These are phyloP conservation scores for Cephonodes hylas DNA, from an alignment of 2,888 invertebrate genomes.

Conservation along the genomic window DNA sequence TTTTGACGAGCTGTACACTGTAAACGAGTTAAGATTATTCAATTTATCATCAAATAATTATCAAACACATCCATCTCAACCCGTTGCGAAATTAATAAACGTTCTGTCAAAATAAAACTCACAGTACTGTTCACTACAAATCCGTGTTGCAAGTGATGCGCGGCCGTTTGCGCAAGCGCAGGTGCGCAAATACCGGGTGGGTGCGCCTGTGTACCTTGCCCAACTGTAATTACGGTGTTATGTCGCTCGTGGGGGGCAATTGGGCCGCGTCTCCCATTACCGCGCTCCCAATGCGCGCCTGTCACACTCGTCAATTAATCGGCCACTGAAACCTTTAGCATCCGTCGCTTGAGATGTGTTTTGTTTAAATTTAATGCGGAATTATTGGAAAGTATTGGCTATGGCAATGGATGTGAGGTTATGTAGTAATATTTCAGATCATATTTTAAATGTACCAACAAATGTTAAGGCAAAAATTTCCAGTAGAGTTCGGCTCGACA, in stretches of 20 bases:
- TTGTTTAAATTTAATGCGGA: background rate
- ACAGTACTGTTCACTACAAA: background rate
- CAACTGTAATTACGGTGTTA: background rate
- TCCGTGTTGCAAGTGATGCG: constrained; percentile 21
- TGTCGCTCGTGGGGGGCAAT: background rate
- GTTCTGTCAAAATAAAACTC: too few relatives aligned
- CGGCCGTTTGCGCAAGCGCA: constrained; percentile 26
- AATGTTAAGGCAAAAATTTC: too few relatives aligned
- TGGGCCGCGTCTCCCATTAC: background rate
- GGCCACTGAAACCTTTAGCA: background rate
- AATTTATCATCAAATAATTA: too few relatives aligned
- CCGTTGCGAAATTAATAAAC: too few relatives aligned
- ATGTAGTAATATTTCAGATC: too few relatives aligned
- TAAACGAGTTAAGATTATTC: too few relatives aligned
- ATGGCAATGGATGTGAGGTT: background rate
- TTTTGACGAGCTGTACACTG: too few relatives aligned
- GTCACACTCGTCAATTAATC: background rate
- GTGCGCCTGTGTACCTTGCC: too few relatives aligned
- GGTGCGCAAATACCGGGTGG: constrained; percentile 30
- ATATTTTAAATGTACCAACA: too few relatives aligned
- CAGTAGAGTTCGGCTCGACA: too few relatives aligned
- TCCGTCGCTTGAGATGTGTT: background rate
- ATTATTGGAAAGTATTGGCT: background rate
- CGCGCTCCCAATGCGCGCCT: background rate
- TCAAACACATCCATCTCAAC: too few relatives aligned